These are phyloP conservation scores for Athalia cordata DNA, from an alignment of 2,888 invertebrate genomes.

Conservation along the genomic window DNA sequence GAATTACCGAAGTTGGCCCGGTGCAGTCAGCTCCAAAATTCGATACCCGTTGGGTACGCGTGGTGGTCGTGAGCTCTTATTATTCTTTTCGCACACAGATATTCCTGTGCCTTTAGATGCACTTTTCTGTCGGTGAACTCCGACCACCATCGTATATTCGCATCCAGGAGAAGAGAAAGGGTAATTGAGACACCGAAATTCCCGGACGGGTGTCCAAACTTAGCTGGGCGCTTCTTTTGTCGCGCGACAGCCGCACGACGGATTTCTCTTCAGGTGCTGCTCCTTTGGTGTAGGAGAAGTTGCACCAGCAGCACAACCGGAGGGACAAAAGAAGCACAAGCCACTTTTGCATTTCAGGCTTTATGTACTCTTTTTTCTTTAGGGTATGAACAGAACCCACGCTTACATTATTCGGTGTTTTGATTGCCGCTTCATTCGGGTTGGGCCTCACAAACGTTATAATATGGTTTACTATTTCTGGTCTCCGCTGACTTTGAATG, in stretches of 20 bases:
- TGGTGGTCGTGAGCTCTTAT: too few species aligned
- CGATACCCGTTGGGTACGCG: too few species aligned
- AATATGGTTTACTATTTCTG: too few species aligned
- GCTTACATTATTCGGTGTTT: slow-evolving; percentile 9
- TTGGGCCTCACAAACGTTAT: too few species aligned
- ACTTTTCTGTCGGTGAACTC: too few species aligned
- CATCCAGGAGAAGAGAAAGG: slow-evolving; percentile 13
- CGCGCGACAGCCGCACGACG: slow-evolving; percentile 23
- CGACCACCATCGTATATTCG: slow-evolving; percentile 18
- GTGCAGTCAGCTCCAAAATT: too few species aligned
- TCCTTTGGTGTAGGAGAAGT: too few species aligned
- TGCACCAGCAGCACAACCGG: not conserved
- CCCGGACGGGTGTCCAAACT: slow-evolving; percentile 42
- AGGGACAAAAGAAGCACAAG: slow-evolving; percentile 27
- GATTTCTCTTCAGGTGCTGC: slow-evolving; percentile 21
- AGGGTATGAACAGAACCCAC: slow-evolving; percentile 12
- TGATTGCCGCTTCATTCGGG: slow-evolving; percentile 4
- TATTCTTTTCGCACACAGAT: not conserved
- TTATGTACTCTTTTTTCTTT: not conserved
- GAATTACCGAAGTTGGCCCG: not conserved
- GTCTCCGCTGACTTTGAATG: too few species aligned
- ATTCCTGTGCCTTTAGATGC: not conserved
- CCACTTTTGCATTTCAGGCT: slow-evolving; percentile 34
- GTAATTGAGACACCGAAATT: slow-evolving; percentile 44
- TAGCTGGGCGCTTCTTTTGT: slow-evolving; percentile 32